phyloP scores from a whole-genome alignment of 2,797 vertebrate genomes.

The Anguilla pacifica region DNA sequence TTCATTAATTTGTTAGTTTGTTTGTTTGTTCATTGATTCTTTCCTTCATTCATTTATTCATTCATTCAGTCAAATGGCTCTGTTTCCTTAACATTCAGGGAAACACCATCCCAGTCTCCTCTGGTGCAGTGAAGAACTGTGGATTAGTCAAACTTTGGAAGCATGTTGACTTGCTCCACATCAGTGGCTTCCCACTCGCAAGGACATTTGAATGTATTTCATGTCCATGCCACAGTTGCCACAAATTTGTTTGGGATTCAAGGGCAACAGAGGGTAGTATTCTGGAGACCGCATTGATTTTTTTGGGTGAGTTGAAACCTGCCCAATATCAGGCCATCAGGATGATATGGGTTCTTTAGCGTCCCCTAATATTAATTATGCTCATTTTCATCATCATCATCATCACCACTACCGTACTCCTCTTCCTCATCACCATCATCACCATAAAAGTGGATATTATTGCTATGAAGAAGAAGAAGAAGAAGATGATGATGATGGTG shows the following conservation, averaged over 20 bases:
- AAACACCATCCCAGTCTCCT: background rate
- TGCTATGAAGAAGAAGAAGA: too few species aligned
- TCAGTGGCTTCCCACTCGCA: background rate
- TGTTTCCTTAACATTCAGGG: background rate
- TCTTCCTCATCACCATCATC: too few species aligned
- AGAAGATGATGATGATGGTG: background rate
- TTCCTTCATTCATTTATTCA: background rate
- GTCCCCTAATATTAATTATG: too few species aligned
- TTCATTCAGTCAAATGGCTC: background rate
- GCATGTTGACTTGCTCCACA: background rate
- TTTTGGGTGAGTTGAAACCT: background rate
- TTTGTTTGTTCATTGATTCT: background rate
- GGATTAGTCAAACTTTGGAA: background rate
- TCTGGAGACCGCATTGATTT: background rate
- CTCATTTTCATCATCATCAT: too few species aligned
- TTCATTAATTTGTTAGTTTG: too few species aligned
- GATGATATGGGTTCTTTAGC: too few species aligned
- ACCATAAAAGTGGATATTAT: too few species aligned
- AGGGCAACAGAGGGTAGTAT: background rate
- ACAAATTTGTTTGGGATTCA: background rate
- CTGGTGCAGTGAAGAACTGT: background rate
- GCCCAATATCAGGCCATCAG: too few species aligned
- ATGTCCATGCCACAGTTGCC: background rate
- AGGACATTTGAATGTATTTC: background rate
- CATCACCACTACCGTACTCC: too few species aligned